Evolutionary conservation across 1,140 invertebrate genomes (phyloP).

Genomic region (Saccostrea glomerata): DNA sequence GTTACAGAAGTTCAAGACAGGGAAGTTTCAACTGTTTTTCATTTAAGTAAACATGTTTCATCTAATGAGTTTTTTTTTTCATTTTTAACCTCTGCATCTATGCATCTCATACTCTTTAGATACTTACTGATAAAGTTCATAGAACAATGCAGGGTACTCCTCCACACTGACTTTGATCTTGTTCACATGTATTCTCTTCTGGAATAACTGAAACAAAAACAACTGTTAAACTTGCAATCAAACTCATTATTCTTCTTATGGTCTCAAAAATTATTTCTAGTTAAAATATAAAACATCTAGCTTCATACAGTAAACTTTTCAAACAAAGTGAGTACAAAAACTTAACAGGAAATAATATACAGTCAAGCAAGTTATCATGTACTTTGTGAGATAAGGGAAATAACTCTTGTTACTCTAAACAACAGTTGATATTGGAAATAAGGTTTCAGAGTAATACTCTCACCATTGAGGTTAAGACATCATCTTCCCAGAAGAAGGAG

Average conservation of each 20-base stretch:
- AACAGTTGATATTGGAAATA: too few species aligned
- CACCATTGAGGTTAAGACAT: constrained; percentile 65
- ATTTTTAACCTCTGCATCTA: too few species aligned
- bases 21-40: too few species aligned
- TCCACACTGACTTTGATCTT: constrained; percentile 36
- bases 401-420: too few species aligned
- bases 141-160: constrained; percentile 44
- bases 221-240: neutral
- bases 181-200: constrained; percentile 7
- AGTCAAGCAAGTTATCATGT: too few species aligned
- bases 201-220: constrained; percentile 22
- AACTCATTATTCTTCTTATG: neutral
- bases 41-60: too few species aligned
- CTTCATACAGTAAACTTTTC: neutral
- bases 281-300: neutral
- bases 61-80: too few species aligned
- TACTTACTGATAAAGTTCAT: constrained; percentile 50
- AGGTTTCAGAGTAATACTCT: neutral
- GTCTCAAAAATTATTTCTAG: neutral
- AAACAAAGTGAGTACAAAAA: too few species aligned
- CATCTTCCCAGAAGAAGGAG: constrained; percentile 63
- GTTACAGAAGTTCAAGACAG: too few species aligned
- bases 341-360: too few species aligned
- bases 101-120: neutral
- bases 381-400: too few species aligned